phyloP scores from a whole-genome alignment of 2,113 vertebrate genomes.

The Phocoena phocoena region DNA sequence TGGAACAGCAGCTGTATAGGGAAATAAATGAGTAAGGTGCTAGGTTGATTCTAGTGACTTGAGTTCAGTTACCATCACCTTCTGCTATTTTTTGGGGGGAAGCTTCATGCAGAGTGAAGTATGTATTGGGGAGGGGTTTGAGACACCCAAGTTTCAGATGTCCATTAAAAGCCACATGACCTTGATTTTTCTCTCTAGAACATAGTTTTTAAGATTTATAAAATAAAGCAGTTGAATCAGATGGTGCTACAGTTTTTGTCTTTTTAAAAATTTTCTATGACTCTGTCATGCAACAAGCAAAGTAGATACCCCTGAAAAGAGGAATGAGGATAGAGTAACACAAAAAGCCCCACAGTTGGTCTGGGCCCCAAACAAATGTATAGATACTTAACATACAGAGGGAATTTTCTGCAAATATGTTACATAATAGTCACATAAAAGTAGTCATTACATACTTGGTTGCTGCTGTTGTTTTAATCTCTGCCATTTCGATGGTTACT shows the following conservation, averaged over 20 bases:
- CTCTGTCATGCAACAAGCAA: not conserved
- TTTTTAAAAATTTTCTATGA: not conserved
- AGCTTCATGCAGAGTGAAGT: not conserved
- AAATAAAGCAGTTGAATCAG: not conserved
- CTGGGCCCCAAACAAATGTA: not conserved
- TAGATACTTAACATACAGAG: not conserved
- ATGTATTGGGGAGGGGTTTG: rapidly evolving
- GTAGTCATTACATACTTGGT: not conserved
- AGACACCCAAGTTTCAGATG: not conserved
- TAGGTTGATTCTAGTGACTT: not conserved
- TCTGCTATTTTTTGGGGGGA: not conserved
- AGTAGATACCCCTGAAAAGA: not conserved
- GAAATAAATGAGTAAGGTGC: not conserved
- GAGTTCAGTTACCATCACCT: not conserved
- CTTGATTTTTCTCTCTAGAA: not conserved
- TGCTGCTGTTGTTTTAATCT: not conserved
- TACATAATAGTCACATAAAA: not conserved
- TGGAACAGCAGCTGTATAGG: not conserved
- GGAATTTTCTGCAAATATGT: not conserved
- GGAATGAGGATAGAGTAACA: not conserved
- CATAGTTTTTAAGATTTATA: not conserved
- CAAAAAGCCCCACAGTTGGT: rapidly evolving
- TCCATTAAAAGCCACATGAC: not conserved
- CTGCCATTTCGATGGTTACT: not conserved
- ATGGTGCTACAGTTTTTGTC: not conserved